These are phyloP conservation scores for Erynnis tages DNA, from an alignment of 2,888 invertebrate species.

Conservation along the genomic window DNA sequence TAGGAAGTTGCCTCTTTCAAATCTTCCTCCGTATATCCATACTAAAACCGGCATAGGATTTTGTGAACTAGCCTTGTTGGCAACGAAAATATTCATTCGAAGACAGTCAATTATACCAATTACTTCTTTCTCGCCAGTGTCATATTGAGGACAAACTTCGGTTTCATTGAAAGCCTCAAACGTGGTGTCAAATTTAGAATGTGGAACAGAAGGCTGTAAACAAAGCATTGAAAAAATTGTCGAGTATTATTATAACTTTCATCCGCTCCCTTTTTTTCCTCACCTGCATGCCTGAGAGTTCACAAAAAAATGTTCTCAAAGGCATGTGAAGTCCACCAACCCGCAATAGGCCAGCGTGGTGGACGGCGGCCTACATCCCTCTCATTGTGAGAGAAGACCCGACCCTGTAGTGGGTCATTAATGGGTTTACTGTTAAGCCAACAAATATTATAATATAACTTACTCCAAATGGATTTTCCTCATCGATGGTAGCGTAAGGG, in stretches of 20 bases:
- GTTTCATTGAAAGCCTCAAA: conserved; percentile 49
- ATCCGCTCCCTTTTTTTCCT: too few relatives aligned
- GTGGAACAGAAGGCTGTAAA: conserved; percentile 11
- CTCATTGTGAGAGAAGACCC: too few relatives aligned
- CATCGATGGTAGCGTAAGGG: conserved; percentile 44
- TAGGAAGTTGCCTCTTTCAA: conserved; percentile 46
- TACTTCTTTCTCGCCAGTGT: conserved; percentile 39
- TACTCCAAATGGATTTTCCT: conserved; percentile 47
- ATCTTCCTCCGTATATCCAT: conserved; percentile 62
- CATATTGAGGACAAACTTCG: conserved; percentile 52
- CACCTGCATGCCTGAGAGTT: too few relatives aligned
- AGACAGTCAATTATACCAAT: conserved; percentile 77
- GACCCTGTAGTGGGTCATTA: too few relatives aligned
- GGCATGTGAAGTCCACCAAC: too few relatives aligned
- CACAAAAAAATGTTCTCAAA: too few relatives aligned
- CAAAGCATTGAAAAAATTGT: not conserved
- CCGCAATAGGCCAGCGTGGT: too few relatives aligned
- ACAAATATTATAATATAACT: conserved; percentile 30
- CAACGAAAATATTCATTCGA: conserved; percentile 83
- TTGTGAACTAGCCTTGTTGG: conserved; percentile 40
- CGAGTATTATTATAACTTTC: too few relatives aligned
- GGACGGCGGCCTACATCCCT: too few relatives aligned
- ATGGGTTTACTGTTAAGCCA: too few relatives aligned
- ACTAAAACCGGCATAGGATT: conserved; percentile 52
- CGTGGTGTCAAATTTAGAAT: conserved; percentile 42